Evolutionary conservation across 2,797 vertebrate genomes (phyloP), one percentile per base, ranked within the genome.

Genomic region (Peromyscus attwateri): DNA sequence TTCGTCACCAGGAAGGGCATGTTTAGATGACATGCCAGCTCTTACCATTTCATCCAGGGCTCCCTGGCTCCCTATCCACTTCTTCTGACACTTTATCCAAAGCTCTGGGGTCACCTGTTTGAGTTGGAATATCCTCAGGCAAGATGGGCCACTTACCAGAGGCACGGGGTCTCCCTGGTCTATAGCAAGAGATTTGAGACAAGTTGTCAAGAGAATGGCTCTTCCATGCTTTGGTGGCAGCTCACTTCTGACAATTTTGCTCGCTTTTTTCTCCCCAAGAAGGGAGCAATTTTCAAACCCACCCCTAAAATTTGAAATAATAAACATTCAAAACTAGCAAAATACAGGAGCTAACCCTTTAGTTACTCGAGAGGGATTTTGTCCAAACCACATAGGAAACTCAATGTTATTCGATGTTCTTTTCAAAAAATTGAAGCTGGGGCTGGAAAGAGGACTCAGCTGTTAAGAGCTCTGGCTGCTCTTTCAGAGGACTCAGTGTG

Each of bases 1-100:
- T 97, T 93, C 93, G 92, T 97, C 90, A 95, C 87, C 23, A 4
- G 84, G 84, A 94, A 79, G 71, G 94, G 87, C 94, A 80, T 43
- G 92, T 92, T 95, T 97, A 84, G 83, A 83, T 91, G 94, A 70
- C 94, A 91, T 40, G 3, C 75, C 21, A 21, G 75, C 62, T 66
- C 46, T 82, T 13, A 0, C 73, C 17, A 4, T 1, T 40, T 2
- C 0, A 87, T 3, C 73, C 9, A 1, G 77, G 0, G 0, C 73
- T 82, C 82, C 57, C 8, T 12, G 25, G 37, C 34, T 79, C 91
- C 37, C 66, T 0, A 34, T 4, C 23, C 23, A 11, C 2, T 25
- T 25, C 34, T 40, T 14, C 85, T 3, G 49, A 64, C 25, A 19
- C 3, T 40, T 46, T 7, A 25, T 16, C 12, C 34, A 17, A 16